These are phyloP conservation scores for Oligia strigilis DNA, from an alignment of 2,888 invertebrate species.

Conservation along the genomic window DNA sequence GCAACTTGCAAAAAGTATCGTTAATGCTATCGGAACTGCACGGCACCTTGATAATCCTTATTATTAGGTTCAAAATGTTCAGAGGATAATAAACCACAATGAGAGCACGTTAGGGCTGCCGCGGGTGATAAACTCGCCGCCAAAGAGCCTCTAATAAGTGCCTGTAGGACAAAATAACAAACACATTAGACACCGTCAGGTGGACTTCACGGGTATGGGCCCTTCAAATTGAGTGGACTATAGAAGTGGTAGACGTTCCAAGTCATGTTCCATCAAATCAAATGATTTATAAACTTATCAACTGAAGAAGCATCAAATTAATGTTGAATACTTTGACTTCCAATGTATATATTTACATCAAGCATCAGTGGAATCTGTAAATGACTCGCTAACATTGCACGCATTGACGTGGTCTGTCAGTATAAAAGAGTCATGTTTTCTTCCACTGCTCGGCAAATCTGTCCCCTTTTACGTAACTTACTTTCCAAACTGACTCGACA, in stretches of 20 bases:
- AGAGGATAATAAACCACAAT: constrained; percentile 55
- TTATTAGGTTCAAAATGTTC: constrained; percentile 53
- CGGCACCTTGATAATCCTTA: constrained; percentile 35
- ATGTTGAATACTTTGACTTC: not conserved
- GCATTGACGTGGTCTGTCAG: not conserved
- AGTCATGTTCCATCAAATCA: not conserved
- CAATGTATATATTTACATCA: not conserved
- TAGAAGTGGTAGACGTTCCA: constrained; percentile 45
- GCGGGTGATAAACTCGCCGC: constrained; percentile 64
- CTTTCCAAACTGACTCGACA: not conserved
- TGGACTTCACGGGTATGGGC: constrained; percentile 62
- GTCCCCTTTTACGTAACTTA: not conserved
- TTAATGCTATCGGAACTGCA: not conserved
- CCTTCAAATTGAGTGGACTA: constrained; percentile 48
- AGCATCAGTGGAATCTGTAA: not conserved
- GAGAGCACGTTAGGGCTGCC: constrained; percentile 55
- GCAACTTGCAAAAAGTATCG: not conserved
- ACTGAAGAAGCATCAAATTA: not conserved
- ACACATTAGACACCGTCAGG: constrained; percentile 76
- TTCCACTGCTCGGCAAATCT: not conserved
- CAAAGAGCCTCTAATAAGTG: constrained; percentile 80
- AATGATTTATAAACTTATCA: not conserved
- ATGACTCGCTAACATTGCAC: too few relatives aligned
- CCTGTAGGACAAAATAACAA: constrained; percentile 84
- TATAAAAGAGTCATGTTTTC: not conserved